Percentiles rank a stretch among this genome's conserved stretches.
Evolutionary conservation across 2,113 vertebrate species (phyloP).

Genomic region (Zapornia atra): DNA sequence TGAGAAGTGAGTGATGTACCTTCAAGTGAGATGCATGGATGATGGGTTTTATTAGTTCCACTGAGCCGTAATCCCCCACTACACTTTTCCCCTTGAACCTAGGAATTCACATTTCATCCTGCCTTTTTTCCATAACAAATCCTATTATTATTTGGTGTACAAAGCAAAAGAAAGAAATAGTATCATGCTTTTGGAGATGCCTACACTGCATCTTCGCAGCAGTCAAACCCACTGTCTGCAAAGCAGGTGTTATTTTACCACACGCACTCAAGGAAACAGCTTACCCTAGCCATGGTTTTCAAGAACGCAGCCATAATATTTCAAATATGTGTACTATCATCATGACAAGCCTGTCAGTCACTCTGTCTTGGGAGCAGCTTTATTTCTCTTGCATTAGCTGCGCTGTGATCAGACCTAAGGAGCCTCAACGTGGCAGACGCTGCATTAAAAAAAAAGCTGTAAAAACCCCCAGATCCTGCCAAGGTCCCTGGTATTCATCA

Average conservation of each 20-base stretch:
- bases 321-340: conserved; percentile 28
- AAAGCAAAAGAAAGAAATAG: neutral
- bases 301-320: conserved; percentile 22
- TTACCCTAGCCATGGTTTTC: neutral
- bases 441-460: neutral
- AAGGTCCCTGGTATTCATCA: neutral
- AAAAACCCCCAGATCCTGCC: neutral
- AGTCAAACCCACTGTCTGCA: conserved; percentile 29
- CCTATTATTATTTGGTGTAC: neutral
- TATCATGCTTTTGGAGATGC: neutral
- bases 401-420: conserved; percentile 21
- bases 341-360: conserved; percentile 57
- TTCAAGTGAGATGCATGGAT: neutral
- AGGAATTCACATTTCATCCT: neutral
- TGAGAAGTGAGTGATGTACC: neutral
- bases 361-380: conserved; percentile 54
- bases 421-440: neutral
- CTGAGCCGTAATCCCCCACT: neutral
- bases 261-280: conserved; percentile 11
- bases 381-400: conserved; percentile 37
- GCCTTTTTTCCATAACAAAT: neutral
- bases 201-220: neutral
- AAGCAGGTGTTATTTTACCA: conserved; percentile 43
- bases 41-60: neutral
- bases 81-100: neutral